A percentile compares a stretch with the other conserved stretches of the same genome.
Conservation (phyloP, 2,797 vertebrate species). For the Vireo griseus region DNA sequence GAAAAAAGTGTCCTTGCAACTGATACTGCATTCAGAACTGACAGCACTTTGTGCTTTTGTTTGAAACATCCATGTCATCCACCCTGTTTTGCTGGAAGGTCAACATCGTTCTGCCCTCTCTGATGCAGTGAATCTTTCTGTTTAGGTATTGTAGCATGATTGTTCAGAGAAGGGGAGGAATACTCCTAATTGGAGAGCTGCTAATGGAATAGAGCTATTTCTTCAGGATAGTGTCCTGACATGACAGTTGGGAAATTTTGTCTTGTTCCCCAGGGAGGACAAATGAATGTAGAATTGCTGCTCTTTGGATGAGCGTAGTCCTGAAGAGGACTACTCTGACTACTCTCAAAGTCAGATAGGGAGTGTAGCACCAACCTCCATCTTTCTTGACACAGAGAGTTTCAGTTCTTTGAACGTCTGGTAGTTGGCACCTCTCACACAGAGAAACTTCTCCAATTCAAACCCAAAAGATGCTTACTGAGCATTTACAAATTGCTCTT, state of each 20-base stretch:
- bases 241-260: neutral
- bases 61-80: fast-evolving
- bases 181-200: neutral
- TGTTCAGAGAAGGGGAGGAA: neutral
- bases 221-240: neutral
- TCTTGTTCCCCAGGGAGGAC: neutral
- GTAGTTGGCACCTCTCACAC: neutral
- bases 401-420: neutral
- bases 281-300: neutral
- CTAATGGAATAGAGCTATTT: neutral
- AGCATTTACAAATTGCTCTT: neutral
- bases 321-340: neutral
- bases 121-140: neutral
- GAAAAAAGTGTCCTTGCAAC: neutral
- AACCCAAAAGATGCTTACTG: neutral
- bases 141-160: neutral
- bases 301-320: fast-evolving
- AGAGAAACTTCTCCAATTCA: neutral
- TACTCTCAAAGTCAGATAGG: neutral
- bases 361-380: fast-evolving
- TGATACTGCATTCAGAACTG: neutral
- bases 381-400: neutral
- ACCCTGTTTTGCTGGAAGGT: neutral
- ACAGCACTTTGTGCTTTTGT: neutral
- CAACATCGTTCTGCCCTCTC: neutral